Evolutionary conservation across 1,140 invertebrate genomes (phyloP).

Genomic region (Hesperophylax magnus): DNA sequence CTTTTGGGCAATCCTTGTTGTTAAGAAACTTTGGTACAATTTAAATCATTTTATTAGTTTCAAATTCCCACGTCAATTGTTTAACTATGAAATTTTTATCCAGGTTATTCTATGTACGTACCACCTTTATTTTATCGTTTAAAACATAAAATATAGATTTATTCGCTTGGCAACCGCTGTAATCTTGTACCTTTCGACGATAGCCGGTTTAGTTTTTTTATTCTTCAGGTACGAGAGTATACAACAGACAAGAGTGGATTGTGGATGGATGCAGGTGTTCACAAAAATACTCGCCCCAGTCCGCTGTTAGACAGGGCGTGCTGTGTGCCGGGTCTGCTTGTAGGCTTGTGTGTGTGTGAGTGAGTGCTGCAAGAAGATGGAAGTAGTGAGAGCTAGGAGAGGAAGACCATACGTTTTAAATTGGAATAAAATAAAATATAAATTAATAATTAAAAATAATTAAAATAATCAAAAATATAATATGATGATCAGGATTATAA

Average conservation of each 20-base stretch:
- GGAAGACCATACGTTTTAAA: background rate
- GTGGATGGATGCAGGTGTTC: slow-evolving; percentile 54
- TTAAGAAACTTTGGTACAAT: too few species aligned
- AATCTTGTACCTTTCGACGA: slow-evolving; percentile 1
- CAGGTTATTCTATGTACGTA: too few species aligned
- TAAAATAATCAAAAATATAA: too few species aligned
- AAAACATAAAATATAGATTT: too few species aligned
- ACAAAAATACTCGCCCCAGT: slow-evolving; percentile 32
- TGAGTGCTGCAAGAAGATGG: background rate
- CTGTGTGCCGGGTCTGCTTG: background rate
- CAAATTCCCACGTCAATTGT: too few species aligned
- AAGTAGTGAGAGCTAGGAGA: background rate
- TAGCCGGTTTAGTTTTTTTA: slow-evolving; percentile 30
- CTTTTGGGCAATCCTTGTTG: too few species aligned
- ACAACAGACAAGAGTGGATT: background rate
- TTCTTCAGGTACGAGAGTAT: slow-evolving; percentile 53
- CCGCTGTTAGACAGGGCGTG: slow-evolving; percentile 40
- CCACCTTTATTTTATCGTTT: too few species aligned
- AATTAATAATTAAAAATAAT: too few species aligned
- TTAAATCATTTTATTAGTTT: too few species aligned
- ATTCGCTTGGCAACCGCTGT: slow-evolving; percentile 4
- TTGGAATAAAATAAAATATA: too few species aligned
- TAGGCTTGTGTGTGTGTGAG: background rate
- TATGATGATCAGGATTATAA: too few species aligned
- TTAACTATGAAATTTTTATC: too few species aligned